Evolutionary conservation across 2,888 invertebrate species (phyloP).

Genomic region (Caprella mutica): DNA sequence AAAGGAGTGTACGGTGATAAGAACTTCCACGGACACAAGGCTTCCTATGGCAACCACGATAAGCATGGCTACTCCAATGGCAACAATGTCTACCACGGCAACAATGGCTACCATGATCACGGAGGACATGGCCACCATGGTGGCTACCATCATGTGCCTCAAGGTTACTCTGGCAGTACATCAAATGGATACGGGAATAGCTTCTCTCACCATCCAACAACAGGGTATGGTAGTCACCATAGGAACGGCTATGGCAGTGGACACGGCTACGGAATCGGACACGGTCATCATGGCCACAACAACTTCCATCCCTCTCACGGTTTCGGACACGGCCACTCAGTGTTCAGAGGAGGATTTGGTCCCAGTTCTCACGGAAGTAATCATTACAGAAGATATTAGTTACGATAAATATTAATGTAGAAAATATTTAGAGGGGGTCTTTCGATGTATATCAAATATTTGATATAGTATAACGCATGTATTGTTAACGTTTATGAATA

Average conservation of each 20-base stretch:
- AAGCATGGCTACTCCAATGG: background rate
- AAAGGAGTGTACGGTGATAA: constrained; percentile 6
- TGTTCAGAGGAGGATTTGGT: too few relatives aligned
- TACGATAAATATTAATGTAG: too few relatives aligned
- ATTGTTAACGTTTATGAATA: too few relatives aligned
- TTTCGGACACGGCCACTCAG: too few relatives aligned
- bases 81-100: background rate
- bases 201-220: background rate
- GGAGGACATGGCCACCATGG: background rate
- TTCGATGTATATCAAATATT: too few relatives aligned
- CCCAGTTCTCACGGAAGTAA: too few relatives aligned
- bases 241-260: constrained; percentile 1
- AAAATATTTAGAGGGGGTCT: too few relatives aligned
- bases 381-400: too few relatives aligned
- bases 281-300: background rate
- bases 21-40: background rate
- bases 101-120: background rate
- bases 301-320: too few relatives aligned
- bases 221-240: background rate
- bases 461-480: too few relatives aligned
- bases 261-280: background rate
- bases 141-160: background rate
- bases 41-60: background rate
- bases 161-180: background rate
- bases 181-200: background rate